Evolutionary conservation across 2,113 vertebrate species (phyloP), one percentile per base, ranked within the genome.

Genomic region (Pterophyllum scalare): DNA sequence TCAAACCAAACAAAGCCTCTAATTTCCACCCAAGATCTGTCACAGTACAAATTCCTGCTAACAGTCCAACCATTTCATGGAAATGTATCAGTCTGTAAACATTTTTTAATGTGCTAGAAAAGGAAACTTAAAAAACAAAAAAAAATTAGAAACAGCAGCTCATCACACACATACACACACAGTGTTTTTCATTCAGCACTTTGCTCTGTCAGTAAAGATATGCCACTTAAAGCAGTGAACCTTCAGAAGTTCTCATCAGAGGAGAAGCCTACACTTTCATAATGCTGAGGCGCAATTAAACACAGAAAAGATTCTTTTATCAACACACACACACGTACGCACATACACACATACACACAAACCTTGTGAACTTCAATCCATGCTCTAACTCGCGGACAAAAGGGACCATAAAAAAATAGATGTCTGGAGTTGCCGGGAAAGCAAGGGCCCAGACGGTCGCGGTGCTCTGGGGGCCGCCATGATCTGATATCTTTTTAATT

Each of bases 401-500:
- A 91, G 94, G 91, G 93, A 93, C 91, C 90, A 86, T 61, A 81
- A 83, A 54, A 54, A 81, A 26, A 64, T 61, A 80, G 88, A 91
- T 81, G 83, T 91, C 89, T 91, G 35, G 90, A 92, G 91, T 90
- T 92, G 95, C 95, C 93, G 89, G 89, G 81, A 85, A 65, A 88
- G 83, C 72, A 40, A 79, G 87, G 88, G 84, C 88, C 81, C 81
- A 83, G 91, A 89, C 90, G 82, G 79, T 75, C 87, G 59, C 79
- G 75, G 91, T 61, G 94, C 95, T 96, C 95, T 89, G 91, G 95
- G 95, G 94, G 91, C 87, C 91, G 78, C 90, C 92, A 85, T 93
- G 93, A 96, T 96, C 95, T 96, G 96, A 96, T 96, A 96, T 96
- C 94, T 96, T 96, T 96, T 96, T 96, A 96, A 96, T 96, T 96